phyloP scores from a whole-genome alignment of 2,113 vertebrate species.

The Nymphicus hollandicus region DNA sequence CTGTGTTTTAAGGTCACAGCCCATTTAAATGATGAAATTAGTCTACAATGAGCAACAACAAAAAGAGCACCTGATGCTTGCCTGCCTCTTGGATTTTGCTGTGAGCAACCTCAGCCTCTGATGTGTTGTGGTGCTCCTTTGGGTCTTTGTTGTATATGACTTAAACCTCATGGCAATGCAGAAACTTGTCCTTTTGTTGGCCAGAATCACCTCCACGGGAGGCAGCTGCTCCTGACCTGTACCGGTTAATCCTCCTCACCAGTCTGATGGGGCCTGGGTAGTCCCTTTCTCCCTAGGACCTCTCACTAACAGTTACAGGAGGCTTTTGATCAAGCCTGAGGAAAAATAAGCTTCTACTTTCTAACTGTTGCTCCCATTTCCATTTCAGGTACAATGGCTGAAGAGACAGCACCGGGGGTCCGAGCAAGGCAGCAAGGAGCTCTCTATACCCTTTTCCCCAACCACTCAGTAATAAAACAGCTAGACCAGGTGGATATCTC shows the following conservation, averaged over 20 bases:
- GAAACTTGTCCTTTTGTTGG: neutral
- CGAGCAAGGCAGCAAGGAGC: conserved; percentile 74
- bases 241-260: neutral
- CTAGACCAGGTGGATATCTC: conserved; percentile 82
- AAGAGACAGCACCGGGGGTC: conserved; percentile 37
- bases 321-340: neutral
- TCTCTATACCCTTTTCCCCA: conserved; percentile 73
- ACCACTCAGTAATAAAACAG: conserved; percentile 71
- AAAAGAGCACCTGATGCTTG: neutral
- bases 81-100: neutral
- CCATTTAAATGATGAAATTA: neutral
- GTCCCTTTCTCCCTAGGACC: neutral
- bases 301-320: neutral
- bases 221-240: neutral
- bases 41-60: neutral
- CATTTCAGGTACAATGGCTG: conserved; percentile 64
- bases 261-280: neutral
- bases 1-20: neutral
- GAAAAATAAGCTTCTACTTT: neutral
- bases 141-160: neutral
- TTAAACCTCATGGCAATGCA: neutral
- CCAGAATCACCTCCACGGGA: neutral
- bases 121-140: accelerated
- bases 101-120: neutral
- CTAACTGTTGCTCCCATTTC: neutral